Evolutionary conservation across 2,797 vertebrate genomes (phyloP).

Genomic region (Poeciliopsis paucimaculata): DNA sequence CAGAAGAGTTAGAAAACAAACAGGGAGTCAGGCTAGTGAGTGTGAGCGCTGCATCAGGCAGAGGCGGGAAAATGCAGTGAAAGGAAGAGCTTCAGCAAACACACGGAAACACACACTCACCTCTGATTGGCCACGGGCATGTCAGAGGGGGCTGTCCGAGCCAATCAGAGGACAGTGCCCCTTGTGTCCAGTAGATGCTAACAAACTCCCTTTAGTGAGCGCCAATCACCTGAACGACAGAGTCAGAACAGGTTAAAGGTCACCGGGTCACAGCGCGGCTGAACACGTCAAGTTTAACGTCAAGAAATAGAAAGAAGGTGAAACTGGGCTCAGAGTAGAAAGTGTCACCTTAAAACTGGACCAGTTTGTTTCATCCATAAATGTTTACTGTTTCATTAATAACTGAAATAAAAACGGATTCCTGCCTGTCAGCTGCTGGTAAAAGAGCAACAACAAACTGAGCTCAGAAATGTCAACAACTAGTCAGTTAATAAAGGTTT

Average conservation of each 20-base stretch:
- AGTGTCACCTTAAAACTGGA: background rate
- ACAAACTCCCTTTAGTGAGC: constrained; percentile 76
- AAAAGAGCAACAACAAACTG: background rate
- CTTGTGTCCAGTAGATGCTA: constrained; percentile 80
- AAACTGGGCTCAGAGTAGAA: background rate
- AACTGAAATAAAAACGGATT: background rate
- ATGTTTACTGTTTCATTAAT: background rate
- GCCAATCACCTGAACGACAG: constrained; percentile 82
- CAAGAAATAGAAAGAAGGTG: background rate
- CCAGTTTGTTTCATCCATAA: background rate
- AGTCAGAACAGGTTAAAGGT: constrained; percentile 73
- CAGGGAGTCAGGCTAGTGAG: too few species aligned
- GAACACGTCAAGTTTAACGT: background rate
- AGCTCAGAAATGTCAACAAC: background rate
- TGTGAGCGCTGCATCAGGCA: background rate
- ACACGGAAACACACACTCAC: constrained; percentile 77
- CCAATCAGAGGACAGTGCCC: constrained; percentile 87
- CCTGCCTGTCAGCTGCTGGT: background rate
- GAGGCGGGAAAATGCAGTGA: background rate
- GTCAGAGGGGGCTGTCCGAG: constrained; percentile 85
- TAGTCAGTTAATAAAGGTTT: background rate
- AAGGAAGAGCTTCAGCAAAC: background rate
- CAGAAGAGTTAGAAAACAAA: background rate
- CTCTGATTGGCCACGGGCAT: constrained; percentile 89
- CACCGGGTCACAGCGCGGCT: background rate